Evolutionary conservation across 2,113 vertebrate genomes (phyloP), one percentile per base, ranked within the genome.

Genomic region (Reinhardtius hippoglossoides): DNA sequence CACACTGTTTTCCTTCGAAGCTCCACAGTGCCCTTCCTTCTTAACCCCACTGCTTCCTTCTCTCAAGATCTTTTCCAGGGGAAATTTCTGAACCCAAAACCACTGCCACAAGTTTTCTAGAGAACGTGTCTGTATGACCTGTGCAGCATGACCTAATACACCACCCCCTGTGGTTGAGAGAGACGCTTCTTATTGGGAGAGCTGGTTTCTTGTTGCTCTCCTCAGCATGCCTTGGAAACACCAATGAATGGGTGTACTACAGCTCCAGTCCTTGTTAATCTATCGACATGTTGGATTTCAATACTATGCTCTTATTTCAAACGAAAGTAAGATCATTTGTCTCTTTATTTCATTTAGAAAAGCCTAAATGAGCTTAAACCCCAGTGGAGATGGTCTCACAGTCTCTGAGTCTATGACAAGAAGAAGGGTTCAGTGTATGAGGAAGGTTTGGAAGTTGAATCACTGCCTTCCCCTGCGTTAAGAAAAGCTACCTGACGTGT

Each of bases 81-180:
- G 56, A 75, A 68, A 78, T 83, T 80, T 62, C 27, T 57, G 40
- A 78, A 76, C 56, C 59, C 24, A 75, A 87, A 55, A 57, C 71
- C 78, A 92, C 92, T 93, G 90, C 92, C 92, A 91, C 74, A 81
- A 26, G n/a, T 75, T 78, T 84, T 80, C 6, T 76, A 74, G 50
- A 67, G 57, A 78, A 74, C 3, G 26, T 83, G 66, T 67, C 56
- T 23, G 20, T 61, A 24, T 31, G 55, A 76, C 59, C 57, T 56
- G 18, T 50, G 52, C 42, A 62, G 62, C 65, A 59, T 59, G 23
- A 54, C 16, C n/a, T 50, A 50, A 5, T 74, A 52, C n/a, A n/a
- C 20, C 2, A 31, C 5, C 27, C 15, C 57, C 24, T 37, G 42
- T 78, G 60, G 40, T 52, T 70, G 44, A 83, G 58, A 72, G 75